Evolutionary conservation across 2,888 invertebrate genomes (phyloP).

Genomic region (Tholera decimalis): DNA sequence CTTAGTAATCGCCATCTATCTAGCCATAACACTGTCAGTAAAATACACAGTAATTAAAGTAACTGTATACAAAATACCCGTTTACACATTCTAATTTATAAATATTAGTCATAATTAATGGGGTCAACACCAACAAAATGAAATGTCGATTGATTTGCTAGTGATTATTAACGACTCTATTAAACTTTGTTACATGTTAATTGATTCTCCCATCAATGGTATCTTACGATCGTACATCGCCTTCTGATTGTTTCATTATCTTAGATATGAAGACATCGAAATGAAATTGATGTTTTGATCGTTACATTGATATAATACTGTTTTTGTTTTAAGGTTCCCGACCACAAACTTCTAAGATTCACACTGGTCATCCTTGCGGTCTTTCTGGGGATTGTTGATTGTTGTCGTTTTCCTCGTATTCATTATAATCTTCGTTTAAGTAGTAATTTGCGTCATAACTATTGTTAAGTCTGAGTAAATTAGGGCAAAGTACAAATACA

Average conservation of each 20-base stretch:
- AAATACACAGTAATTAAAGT: slow-evolving; percentile 13
- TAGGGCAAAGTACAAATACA: slow-evolving; percentile 28
- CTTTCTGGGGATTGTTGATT: slow-evolving; percentile 15
- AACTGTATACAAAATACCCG: slow-evolving; percentile 32
- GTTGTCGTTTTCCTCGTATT: slow-evolving; percentile 24
- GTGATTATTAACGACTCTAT: slow-evolving; percentile 24
- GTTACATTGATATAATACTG: slow-evolving; percentile 31
- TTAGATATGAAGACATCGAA: slow-evolving; percentile 50
- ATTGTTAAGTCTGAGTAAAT: slow-evolving; percentile 31
- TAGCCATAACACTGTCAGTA: not conserved
- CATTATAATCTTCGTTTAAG: slow-evolving; percentile 10
- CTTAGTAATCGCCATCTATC: not conserved
- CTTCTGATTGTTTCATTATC: slow-evolving; percentile 36
- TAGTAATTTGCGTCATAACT: slow-evolving; percentile 41
- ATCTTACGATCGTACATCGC: slow-evolving; percentile 42
- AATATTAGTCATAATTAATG: slow-evolving; percentile 46
- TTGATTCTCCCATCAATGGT: slow-evolving; percentile 38
- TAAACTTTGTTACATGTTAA: slow-evolving; percentile 35
- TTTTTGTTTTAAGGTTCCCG: slow-evolving; percentile 19
- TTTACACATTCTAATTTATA: slow-evolving; percentile 32
- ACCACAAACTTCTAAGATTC: slow-evolving; percentile 16
- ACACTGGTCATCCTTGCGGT: slow-evolving; percentile 11
- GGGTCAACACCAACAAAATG: slow-evolving; percentile 36
- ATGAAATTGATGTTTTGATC: slow-evolving; percentile 41
- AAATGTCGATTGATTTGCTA: slow-evolving; percentile 32